Conservation (phyloP, 2,113 vertebrate genomes). For the Proterorhinus semilunaris region DNA sequence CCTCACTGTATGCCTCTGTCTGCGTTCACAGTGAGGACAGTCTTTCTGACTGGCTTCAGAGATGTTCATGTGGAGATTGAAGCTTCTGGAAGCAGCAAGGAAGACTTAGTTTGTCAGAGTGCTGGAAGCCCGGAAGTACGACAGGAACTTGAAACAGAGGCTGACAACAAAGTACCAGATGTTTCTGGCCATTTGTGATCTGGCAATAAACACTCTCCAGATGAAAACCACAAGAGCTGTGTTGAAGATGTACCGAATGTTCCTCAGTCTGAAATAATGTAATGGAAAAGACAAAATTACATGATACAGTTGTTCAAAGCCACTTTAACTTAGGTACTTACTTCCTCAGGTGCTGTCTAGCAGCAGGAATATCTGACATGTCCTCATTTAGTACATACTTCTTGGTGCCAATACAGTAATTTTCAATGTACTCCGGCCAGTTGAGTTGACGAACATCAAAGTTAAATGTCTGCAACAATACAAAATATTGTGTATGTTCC, state of each 20-base stretch:
- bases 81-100: conserved; percentile 27
- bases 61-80: conserved; percentile 19
- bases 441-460: conserved; percentile 92
- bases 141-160: conserved; percentile 96
- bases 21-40: conserved; percentile 28
- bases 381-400: conserved; percentile 96
- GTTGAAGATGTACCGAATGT: conserved; percentile 91
- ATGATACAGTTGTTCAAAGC: neutral
- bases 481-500: neutral
- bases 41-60: conserved; percentile 19
- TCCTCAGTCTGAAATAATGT: conserved; percentile 80
- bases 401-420: conserved; percentile 92
- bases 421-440: conserved; percentile 95
- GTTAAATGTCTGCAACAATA: conserved; percentile 83
- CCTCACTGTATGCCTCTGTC: conserved; percentile 33
- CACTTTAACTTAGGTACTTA: conserved; percentile 58
- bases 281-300: neutral
- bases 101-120: conserved; percentile 82
- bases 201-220: conserved; percentile 93
- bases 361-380: conserved; percentile 91
- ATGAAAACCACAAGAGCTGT: conserved; percentile 86
- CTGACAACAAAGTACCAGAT: conserved; percentile 97
- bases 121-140: conserved; percentile 93
- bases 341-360: conserved; percentile 89
- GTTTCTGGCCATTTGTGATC: conserved; percentile 93